Percentiles rank a stretch among this genome's conserved stretches.
Conservation (phyloP, 2,797 vertebrate genomes). For the Phalloptychus januarius region DNA sequence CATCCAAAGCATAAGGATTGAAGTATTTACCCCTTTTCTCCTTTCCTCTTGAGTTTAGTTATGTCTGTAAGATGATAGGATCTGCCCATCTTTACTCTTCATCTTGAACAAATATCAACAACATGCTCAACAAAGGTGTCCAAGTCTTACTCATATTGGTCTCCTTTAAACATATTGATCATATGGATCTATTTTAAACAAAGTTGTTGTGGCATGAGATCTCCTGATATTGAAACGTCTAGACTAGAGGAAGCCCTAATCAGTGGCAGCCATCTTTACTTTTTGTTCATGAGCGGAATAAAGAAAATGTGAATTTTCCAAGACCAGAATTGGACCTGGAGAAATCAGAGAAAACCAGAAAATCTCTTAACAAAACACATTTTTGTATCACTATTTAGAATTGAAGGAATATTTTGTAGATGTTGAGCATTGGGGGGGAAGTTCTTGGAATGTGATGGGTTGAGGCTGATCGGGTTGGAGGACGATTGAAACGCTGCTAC, state of each 20-base stretch:
- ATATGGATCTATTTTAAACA: not conserved
- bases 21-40: not conserved
- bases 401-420: not conserved
- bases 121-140: not conserved
- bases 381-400: not conserved
- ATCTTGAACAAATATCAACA: slow-evolving; percentile 5
- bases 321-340: not conserved
- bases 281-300: not conserved
- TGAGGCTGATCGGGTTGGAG: slow-evolving; percentile 1
- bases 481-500: not conserved
- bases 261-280: not conserved
- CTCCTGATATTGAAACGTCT: not conserved
- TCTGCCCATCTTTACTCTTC: not conserved
- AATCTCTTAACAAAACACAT: not conserved
- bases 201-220: not conserved
- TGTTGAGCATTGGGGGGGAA: not conserved
- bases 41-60: not conserved
- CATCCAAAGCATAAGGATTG: slow-evolving; percentile 1
- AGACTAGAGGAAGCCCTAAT: not conserved
- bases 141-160: not conserved
- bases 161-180: not conserved
- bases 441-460: not conserved
- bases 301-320: not conserved
- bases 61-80: not conserved
- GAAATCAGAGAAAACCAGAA: not conserved